Evolutionary conservation across 1,140 invertebrate species (phyloP), one percentile per base, ranked within the genome.

Genomic region (Anthonomus grandis): DNA sequence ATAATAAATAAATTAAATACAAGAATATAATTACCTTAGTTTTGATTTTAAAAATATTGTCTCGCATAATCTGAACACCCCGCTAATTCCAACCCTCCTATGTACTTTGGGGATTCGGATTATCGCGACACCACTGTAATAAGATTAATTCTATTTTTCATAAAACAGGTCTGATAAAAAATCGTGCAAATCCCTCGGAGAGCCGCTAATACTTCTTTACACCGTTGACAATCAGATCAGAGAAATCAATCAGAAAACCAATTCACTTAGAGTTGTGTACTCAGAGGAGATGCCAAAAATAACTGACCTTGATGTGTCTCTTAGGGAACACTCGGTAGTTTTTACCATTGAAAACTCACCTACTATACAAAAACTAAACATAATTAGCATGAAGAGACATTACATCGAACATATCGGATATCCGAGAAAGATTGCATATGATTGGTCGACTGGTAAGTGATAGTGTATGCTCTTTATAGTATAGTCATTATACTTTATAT

Each of bases 381-480:
- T 46, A 21, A 37, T 38, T 22, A 61, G 65, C 15, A 61, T 69
- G 34, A 54, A 67, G 10, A 22, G 70, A 31, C 60, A 64, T 1
- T 66, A 59, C 10, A 54, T 63, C 13, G 45, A 48, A 4, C 44
- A 70, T 4, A 51, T 67, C 4, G 62, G 69, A 0, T 46, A 62
- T 27, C 90, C 90, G 0, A 81, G 80, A 57, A 80, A 85, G 59
- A 65, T 93, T 15, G 80, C 86, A 0, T 78, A 90, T 4, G 89
- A 93, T 67, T 92, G 89, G 89, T 75, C 86, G 10, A 86, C 84
- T 31, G 48, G 55, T 57, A 39, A 37, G 25, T 48, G n/a, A n/a
- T n/a, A n/a, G n/a, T n/a, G n/a, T n/a, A n/a, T n/a, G n/a, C n/a
- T n/a, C 31, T 12, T 34, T 13, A 34, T 34, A 1, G 38, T 12